Percentiles rank a stretch among this genome's conserved stretches.
phyloP scores from a whole-genome alignment of 2,888 invertebrate species.

The Andrena trimmerana region DNA sequence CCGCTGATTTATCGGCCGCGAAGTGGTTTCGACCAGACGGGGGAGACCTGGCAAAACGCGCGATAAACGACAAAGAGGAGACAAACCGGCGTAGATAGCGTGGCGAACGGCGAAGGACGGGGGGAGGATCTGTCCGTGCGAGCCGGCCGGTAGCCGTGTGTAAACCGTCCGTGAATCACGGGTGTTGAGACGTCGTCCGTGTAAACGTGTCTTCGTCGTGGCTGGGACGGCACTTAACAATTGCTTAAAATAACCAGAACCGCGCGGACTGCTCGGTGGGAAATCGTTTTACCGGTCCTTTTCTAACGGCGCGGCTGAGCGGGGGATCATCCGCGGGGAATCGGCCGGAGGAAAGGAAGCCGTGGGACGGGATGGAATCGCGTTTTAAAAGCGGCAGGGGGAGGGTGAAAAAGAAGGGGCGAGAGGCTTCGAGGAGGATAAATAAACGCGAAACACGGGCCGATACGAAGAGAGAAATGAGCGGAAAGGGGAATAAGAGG shows the following conservation, averaged over 20 bases:
- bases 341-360: constrained; percentile 15
- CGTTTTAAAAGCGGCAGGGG: constrained; percentile 9
- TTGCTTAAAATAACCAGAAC: constrained; percentile 76
- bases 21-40: constrained; percentile 53
- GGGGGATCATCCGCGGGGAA: constrained; percentile 37
- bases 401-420: not conserved
- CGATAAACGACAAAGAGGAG: constrained; percentile 56
- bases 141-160: constrained; percentile 34
- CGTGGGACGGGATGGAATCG: constrained; percentile 21
- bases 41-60: constrained; percentile 47
- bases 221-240: constrained; percentile 73
- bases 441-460: constrained; percentile 47
- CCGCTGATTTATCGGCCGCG: constrained; percentile 69
- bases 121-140: not conserved
- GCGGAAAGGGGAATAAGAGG: not conserved
- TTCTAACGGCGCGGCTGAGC: constrained; percentile 22
- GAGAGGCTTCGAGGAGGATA: constrained; percentile 24
- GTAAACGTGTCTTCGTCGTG: constrained; percentile 66
- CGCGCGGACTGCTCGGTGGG: constrained; percentile 41
- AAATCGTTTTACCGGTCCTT: constrained; percentile 47
- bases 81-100: constrained; percentile 44
- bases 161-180: constrained; percentile 66
- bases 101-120: constrained; percentile 32
- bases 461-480: constrained; percentile 32
- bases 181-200: constrained; percentile 61